phyloP scores from a whole-genome alignment of 2,113 vertebrate genomes.

The Dicaeum eximium region DNA sequence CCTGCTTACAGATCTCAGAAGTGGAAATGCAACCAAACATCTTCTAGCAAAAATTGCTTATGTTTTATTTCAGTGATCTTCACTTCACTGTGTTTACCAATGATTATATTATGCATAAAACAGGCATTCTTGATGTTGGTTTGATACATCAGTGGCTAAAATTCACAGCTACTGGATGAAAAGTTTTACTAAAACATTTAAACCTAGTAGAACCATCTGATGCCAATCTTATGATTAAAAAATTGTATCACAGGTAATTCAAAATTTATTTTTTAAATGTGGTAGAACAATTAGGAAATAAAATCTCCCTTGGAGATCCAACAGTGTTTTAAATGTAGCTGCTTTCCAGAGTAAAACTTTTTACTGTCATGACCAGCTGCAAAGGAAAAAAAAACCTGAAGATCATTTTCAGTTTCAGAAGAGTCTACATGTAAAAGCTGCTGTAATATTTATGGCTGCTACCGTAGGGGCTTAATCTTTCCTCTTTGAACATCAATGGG shows the following conservation, averaged over 20 bases:
- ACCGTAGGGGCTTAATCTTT: neutral
- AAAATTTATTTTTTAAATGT: neutral
- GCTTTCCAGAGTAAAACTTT: neutral
- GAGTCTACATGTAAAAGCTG: neutral
- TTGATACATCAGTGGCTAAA: neutral
- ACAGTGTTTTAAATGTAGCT: neutral
- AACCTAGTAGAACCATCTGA: neutral
- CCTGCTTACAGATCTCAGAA: neutral
- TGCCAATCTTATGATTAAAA: neutral
- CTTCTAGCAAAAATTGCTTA: neutral
- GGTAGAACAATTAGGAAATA: slow-evolving; percentile 35
- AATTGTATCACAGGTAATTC: neutral
- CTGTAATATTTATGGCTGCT: neutral
- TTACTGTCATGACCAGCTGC: neutral
- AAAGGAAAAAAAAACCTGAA: neutral
- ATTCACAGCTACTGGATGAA: neutral
- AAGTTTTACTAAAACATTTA: neutral
- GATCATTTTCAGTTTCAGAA: neutral
- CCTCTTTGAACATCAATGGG: neutral
- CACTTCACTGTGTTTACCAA: neutral
- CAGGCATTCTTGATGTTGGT: neutral
- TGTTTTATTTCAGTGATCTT: neutral
- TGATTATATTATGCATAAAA: neutral
- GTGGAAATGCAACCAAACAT: neutral
- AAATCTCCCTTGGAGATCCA: neutral